Percentiles rank a stretch among this genome's conserved stretches.
Evolutionary conservation across 2,888 invertebrate genomes (phyloP).

Genomic region (Cremastobaeus sp.): DNA sequence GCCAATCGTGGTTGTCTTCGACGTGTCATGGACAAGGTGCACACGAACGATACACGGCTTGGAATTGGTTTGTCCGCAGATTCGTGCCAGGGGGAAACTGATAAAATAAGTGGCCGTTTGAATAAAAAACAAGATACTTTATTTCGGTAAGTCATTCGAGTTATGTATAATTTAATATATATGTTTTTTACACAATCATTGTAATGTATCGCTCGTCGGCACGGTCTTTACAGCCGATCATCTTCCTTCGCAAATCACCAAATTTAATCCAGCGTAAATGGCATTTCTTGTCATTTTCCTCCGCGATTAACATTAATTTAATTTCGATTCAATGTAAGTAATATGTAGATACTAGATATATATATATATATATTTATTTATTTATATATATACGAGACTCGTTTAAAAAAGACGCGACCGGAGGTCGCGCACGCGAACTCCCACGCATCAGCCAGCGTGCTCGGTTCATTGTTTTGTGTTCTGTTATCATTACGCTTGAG

Average conservation of each 20-base stretch:
- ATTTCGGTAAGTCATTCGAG: conserved; percentile 36
- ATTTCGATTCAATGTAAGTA: conserved; percentile 56
- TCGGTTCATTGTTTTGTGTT: conserved; percentile 1
- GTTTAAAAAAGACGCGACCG: conserved; percentile 54
- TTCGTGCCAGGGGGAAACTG: conserved; percentile 37
- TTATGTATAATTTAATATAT: conserved; percentile 21
- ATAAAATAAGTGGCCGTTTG: conserved; percentile 12
- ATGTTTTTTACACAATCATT: conserved; percentile 11
- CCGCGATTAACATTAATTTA: conserved; percentile 48
- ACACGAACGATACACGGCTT: conserved; percentile 34
- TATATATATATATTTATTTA: too few relatives aligned
- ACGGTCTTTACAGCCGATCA: conserved; percentile 8
- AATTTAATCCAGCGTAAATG: conserved; percentile 25
- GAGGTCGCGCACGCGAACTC: conserved; percentile 12
- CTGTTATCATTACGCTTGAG: conserved; percentile 6
- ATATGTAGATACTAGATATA: conserved; percentile 52
- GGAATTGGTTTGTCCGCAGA: not conserved
- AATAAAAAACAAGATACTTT: conserved; percentile 43
- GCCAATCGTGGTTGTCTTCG: not conserved
- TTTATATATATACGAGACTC: conserved; percentile 48
- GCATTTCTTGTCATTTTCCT: conserved; percentile 30
- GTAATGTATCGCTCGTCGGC: conserved; percentile 43
- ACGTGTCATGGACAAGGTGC: conserved; percentile 22
- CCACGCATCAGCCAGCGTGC: not conserved
- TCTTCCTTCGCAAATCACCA: conserved; percentile 26